Percentiles rank a stretch among this genome's conserved stretches.
Evolutionary conservation across 92 coral and sea anemone species (phyloP).

Genomic region (Blastomussa wellsi): DNA sequence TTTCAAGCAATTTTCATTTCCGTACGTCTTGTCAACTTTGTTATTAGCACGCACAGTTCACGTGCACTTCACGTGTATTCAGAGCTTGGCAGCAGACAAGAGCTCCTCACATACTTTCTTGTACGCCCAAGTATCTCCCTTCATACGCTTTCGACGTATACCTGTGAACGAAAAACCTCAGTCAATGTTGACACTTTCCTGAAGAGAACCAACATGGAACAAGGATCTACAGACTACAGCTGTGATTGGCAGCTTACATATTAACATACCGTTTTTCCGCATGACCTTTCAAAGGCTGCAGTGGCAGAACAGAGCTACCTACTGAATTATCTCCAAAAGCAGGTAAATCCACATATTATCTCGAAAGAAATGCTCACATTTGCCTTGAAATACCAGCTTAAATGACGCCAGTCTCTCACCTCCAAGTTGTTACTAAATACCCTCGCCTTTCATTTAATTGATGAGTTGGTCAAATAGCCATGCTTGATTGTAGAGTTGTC

Average conservation of each 20-base stretch:
- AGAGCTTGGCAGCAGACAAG: constrained; percentile 83
- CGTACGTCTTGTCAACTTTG: not conserved
- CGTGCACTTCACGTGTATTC: not conserved
- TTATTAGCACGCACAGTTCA: not conserved
- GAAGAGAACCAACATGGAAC: not conserved
- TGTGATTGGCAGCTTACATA: not conserved
- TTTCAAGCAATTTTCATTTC: not conserved
- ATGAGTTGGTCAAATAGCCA: too few relatives aligned
- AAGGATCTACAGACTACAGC: not conserved
- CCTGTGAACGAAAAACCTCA: constrained; percentile 45
- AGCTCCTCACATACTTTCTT: constrained; percentile 94
- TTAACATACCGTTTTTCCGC: not conserved
- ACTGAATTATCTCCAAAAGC: not conserved
- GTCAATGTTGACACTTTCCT: not conserved
- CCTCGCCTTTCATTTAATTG: too few relatives aligned
- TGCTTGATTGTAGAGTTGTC: too few relatives aligned
- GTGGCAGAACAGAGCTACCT: not conserved
- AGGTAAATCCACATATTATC: not conserved
- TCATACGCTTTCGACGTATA: constrained; percentile 94
- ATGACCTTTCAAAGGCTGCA: not conserved
- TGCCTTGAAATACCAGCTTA: too few relatives aligned
- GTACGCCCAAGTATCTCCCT: constrained; percentile 99
- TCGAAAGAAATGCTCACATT: too few relatives aligned
- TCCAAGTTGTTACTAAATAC: too few relatives aligned
- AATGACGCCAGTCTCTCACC: too few relatives aligned